A percentile compares a stretch with the other conserved stretches of the same genome.
Conservation (phyloP, 2,797 vertebrate genomes). For the Poeciliopsis presidionis region DNA sequence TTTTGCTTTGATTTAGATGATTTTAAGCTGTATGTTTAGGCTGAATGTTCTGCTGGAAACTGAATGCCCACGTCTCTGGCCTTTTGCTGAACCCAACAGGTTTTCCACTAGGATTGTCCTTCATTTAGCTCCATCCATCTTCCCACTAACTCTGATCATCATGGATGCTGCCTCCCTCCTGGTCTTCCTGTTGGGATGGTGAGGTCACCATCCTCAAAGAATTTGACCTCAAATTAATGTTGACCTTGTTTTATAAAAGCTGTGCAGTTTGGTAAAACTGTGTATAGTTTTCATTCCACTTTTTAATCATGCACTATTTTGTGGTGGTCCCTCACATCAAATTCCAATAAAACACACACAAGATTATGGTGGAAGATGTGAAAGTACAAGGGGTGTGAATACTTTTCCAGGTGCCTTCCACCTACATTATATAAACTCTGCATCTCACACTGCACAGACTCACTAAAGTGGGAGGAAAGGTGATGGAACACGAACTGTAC, state of each 20-base stretch:
- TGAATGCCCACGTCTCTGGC: neutral
- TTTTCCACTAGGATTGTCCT: neutral
- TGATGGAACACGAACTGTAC: conserved; percentile 41
- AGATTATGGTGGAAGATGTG: neutral
- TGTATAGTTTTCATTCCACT: neutral
- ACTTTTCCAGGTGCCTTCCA: conserved; percentile 13
- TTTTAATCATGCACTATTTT: neutral
- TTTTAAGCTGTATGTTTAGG: neutral
- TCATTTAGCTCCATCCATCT: neutral
- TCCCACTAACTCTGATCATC: neutral
- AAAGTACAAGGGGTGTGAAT: neutral
- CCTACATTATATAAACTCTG: conserved; percentile 32
- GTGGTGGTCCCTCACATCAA: neutral
- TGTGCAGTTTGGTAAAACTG: neutral
- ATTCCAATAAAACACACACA: neutral
- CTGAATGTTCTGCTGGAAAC: neutral
- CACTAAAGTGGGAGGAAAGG: conserved; percentile 51
- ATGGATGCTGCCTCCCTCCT: neutral
- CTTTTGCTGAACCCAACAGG: neutral
- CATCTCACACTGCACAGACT: conserved; percentile 20
- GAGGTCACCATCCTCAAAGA: neutral
- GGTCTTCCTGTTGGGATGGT: neutral
- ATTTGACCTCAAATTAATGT: too few species aligned
- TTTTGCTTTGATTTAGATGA: neutral
- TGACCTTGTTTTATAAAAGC: neutral